These are phyloP conservation scores for Macheiramphus alcinus DNA, from an alignment of 2,113 vertebrate genomes.

Conservation along the genomic window DNA sequence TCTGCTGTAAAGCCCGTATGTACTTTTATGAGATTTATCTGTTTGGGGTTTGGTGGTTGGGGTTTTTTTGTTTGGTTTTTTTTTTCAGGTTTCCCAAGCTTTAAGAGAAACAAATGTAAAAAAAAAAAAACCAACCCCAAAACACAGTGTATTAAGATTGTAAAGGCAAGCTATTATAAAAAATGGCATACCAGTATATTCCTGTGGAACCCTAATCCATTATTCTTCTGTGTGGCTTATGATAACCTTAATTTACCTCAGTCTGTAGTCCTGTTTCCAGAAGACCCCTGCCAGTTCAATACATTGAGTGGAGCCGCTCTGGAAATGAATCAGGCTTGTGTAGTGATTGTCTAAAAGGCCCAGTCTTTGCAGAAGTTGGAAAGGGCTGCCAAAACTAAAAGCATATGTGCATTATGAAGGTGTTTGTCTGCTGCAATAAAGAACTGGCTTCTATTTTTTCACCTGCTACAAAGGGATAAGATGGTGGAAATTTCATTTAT, in stretches of 20 bases:
- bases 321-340: background rate
- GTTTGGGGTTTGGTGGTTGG: no score
- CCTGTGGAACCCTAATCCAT: background rate
- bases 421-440: background rate
- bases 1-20: background rate
- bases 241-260: background rate
- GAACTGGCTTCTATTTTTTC: background rate
- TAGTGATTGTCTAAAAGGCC: background rate
- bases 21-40: background rate
- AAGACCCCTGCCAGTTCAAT: background rate
- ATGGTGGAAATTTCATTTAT: background rate
- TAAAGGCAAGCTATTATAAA: background rate
- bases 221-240: background rate
- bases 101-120: background rate
- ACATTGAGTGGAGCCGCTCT: background rate
- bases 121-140: background rate
- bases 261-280: background rate
- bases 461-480: background rate
- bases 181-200: background rate
- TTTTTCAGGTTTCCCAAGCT: background rate
- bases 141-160: background rate
- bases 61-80: background rate
- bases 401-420: background rate
- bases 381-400: background rate
- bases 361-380: background rate